Evolutionary conservation across 2,797 vertebrate genomes (phyloP).

Genomic region (Protosalanx chinensis): DNA sequence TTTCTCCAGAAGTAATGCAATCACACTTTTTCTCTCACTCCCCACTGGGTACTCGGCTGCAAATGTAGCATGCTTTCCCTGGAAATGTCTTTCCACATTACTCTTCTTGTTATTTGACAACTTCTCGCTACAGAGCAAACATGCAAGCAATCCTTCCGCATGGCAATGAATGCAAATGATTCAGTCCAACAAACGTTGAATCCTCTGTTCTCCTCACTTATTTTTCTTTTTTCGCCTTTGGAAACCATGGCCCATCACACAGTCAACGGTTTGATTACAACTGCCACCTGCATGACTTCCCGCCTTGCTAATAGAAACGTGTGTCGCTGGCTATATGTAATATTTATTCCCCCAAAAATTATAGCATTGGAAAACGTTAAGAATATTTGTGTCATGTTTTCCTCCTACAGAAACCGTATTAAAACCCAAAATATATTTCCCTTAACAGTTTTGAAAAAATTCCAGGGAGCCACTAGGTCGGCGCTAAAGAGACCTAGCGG

Average conservation of each 20-base stretch:
- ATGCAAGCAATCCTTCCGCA: background rate
- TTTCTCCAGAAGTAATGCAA: slow-evolving; percentile 4
- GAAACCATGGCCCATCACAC: background rate
- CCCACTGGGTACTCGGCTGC: slow-evolving; percentile 2
- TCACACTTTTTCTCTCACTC: background rate
- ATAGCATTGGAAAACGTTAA: too few relatives aligned
- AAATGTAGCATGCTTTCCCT: slow-evolving; percentile 9
- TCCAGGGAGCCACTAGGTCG: too few relatives aligned
- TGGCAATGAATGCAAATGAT: background rate
- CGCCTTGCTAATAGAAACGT: background rate
- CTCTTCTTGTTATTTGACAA: background rate
- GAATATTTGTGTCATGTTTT: too few relatives aligned
- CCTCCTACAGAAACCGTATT: too few relatives aligned
- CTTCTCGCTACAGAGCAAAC: background rate
- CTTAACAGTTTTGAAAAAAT: too few relatives aligned
- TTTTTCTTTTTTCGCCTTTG: background rate
- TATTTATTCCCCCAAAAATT: too few relatives aligned
- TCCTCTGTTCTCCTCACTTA: background rate
- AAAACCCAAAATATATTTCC: too few relatives aligned
- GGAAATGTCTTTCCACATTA: slow-evolving; percentile 11
- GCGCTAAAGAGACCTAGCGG: too few relatives aligned
- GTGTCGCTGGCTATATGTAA: background rate
- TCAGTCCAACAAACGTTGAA: background rate
- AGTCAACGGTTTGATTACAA: background rate
- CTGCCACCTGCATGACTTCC: background rate